Conservation (phyloP, 2,113 vertebrate species). For the Zosterops hypoxanthus region DNA sequence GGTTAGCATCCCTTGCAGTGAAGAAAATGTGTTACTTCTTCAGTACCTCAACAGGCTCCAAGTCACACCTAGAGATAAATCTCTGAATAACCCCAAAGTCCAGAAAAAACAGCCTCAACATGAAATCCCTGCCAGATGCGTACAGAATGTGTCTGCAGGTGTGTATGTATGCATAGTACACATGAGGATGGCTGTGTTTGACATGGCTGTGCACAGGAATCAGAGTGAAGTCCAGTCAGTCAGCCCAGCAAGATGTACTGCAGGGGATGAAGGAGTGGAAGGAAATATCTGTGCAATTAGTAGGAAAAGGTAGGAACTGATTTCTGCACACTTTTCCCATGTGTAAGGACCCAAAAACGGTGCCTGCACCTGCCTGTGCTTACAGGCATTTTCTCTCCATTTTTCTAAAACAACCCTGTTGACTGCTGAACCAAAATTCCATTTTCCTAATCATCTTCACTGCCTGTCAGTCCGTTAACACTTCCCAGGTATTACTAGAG, state of each 20-base stretch:
- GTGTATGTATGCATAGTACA: no score
- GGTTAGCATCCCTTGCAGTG: background rate
- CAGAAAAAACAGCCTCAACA: background rate
- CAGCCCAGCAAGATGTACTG: background rate
- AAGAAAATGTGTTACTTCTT: background rate
- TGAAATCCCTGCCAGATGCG: fast-evolving
- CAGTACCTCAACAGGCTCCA: background rate
- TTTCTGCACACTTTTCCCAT: background rate
- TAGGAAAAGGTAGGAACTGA: background rate
- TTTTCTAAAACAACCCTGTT: background rate
- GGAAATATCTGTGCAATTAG: background rate
- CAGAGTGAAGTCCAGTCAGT: background rate
- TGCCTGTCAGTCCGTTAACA: background rate
- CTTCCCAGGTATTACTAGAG: background rate
- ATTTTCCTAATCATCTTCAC: background rate
- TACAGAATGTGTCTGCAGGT: background rate
- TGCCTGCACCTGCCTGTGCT: background rate
- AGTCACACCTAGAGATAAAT: background rate
- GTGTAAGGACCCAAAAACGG: background rate
- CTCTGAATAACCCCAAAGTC: background rate
- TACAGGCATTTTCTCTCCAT: background rate
- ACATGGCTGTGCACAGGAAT: background rate
- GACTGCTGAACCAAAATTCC: background rate
- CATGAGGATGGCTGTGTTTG: fast-evolving
- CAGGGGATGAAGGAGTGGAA: background rate